Evolutionary conservation across 1,140 invertebrate species (phyloP).

Genomic region (Caenorhabditis tropicalis): DNA sequence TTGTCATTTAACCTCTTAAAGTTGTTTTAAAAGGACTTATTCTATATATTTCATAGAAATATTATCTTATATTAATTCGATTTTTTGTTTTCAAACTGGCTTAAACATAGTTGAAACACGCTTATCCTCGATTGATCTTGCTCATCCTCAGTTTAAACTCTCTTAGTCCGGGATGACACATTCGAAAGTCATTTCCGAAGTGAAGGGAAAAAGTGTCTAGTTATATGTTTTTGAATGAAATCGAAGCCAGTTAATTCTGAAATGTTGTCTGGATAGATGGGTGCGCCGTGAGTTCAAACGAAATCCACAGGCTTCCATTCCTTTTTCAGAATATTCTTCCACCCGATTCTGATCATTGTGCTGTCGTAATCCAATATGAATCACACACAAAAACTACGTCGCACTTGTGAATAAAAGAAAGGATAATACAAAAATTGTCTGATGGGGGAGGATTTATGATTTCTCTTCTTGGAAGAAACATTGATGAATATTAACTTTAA

Average conservation of each 20-base stretch:
- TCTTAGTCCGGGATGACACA: neutral
- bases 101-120: neutral
- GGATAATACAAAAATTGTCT: neutral
- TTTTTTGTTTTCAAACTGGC: neutral
- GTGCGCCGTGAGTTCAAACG: slow-evolving; percentile 7
- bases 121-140: neutral
- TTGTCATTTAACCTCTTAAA: no score
- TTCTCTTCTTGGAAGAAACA: neutral
- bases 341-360: slow-evolving; percentile 27
- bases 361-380: neutral
- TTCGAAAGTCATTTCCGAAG: neutral
- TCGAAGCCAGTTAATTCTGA: neutral
- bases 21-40: no score
- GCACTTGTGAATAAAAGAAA: neutral
- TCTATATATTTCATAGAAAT: no score
- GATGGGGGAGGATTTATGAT: neutral
- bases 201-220: neutral
- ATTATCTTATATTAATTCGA: no score
- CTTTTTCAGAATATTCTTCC: neutral
- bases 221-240: neutral
- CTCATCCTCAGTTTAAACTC: neutral
- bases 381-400: neutral
- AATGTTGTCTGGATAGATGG: neutral
- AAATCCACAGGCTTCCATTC: neutral
- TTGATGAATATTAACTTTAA: neutral